Base-by-base conservation (phyloP, 2,888 invertebrate genomes). In the Molorchus minor region DNA sequence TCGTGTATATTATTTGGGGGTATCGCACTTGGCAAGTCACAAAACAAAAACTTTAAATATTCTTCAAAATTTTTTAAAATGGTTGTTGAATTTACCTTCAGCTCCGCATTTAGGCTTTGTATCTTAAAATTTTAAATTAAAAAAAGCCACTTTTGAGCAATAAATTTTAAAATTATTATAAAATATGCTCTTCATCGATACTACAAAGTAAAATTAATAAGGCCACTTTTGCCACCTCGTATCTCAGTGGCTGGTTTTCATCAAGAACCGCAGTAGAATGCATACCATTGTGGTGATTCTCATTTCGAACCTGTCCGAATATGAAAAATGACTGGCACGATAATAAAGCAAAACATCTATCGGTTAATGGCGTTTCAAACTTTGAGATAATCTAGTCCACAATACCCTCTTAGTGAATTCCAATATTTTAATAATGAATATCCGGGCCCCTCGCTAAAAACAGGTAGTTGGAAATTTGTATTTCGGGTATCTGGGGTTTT, bases 391-490 rank as follows among this genome's bases (percentile, higher is more conserved):
- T 40, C 51, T 40, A 29, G 44, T 44, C 43, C 19, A 58, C 52
- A 54, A 49, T 54, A 25, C 29, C 43, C 58, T 49, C 54, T 47
- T 43, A 54, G 16, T 40, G 36, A 62, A 58, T 62, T 56, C 58
- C 58, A 62, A 53, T 58, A 36, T 61, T 57, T 53, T 52, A 62
- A 62, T 56, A 62, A 52, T 40, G 12, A 17, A 62, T 56, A 45
- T 62, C 53, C 57, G 56, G 54, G 25, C 25, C 33, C 44, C 45
- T 47, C 16, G 59, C 59, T 57, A 49, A 65, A 64, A 67, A 67
- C 68, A 69, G 68, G 68, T 69, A 69, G 67, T 63, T 40, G 56
- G 59, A 56, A 59, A 64, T 63, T 63, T 59, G 43, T 58, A 58
- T 62, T 63, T 65, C 55, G 52, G 60, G 40, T 52, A 59, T 58